Evolutionary conservation across 2,113 vertebrate species (phyloP), one percentile per base, ranked within the genome.

Genomic region (Tychaedon coryphoeus): DNA sequence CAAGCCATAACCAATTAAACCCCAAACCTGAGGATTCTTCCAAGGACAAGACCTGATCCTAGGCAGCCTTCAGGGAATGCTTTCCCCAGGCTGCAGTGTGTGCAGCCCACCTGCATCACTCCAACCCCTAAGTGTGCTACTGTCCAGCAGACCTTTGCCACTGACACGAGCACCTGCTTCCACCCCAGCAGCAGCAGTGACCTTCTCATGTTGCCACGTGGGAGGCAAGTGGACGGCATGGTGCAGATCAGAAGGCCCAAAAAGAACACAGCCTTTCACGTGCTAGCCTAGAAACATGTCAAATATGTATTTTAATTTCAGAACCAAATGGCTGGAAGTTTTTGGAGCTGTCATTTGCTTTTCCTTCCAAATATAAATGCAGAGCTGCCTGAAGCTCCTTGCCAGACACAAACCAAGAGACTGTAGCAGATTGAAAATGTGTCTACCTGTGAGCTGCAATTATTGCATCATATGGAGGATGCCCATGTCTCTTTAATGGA

Each of bases 131-230:
- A 33, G 53, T 0, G 1, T 36, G 73, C 77, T 71, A 9, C 73
- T 93, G 83, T 56, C 58, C 19, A 29, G 53, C 90, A 76, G 66
- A 82, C 54, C 82, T 93, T 40, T 64, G 66, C 36, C 86, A 61
- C 29, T 47, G 73, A 13, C 5, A 45, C 0, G 0, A 75, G 56
- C 95, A 91, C 80, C 73, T 91, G 96, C 90, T 96, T 23, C 77
- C 87, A 87, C 45, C 70, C 80, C 5, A n/a, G 57, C 61, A 69
- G 90, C 90, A 75, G 81, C 62, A 79, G 53, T 50, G 95, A 96
- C 95, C 95, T 95, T 96, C 95, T 96, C 92, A 13, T 13, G 19
- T 92, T 96, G 90, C 95, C 48, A 50, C 0, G 88, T 96, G 90
- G 96, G 96, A 95, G 93, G 93, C 40, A n/a, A 93, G 66, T 0